These are phyloP conservation scores for Malacosoma neustria DNA, from an alignment of 2,888 invertebrate genomes.

Conservation along the genomic window DNA sequence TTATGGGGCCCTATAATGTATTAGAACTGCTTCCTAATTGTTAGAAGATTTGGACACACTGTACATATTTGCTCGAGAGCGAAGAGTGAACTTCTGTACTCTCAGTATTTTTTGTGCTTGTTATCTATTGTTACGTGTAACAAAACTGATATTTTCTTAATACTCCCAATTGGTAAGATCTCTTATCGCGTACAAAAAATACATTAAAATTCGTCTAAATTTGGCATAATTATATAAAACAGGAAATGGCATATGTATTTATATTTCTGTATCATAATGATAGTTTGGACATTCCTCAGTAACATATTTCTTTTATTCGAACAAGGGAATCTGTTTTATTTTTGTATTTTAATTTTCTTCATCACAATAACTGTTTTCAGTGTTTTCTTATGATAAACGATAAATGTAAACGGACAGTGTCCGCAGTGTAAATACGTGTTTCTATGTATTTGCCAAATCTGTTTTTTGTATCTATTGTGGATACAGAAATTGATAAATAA, in stretches of 20 bases:
- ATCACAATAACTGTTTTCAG: slow-evolving; percentile 32
- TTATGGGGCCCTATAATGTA: too few species aligned
- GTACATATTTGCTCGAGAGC: too few species aligned
- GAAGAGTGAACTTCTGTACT: too few species aligned
- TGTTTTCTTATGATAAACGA: slow-evolving; percentile 14
- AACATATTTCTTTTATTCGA: too few species aligned
- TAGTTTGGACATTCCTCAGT: slow-evolving; percentile 45
- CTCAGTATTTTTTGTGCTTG: too few species aligned
- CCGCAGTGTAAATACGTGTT: slow-evolving; percentile 43
- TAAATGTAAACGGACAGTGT: slow-evolving; percentile 29
- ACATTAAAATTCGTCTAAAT: slow-evolving; percentile 37
- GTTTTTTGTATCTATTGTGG: slow-evolving; percentile 63
- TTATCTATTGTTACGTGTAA: neutral
- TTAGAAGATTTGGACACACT: too few species aligned
- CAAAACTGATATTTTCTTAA: slow-evolving; percentile 32
- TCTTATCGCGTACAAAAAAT: slow-evolving; percentile 25
- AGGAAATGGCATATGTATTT: slow-evolving; percentile 53
- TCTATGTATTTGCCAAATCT: slow-evolving; percentile 43
- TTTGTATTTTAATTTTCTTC: slow-evolving; percentile 27
- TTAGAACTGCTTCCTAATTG: too few species aligned
- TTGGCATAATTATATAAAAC: slow-evolving; percentile 42
- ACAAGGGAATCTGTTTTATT: slow-evolving; percentile 42
- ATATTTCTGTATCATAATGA: slow-evolving; percentile 73
- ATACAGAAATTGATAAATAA: slow-evolving; percentile 75
- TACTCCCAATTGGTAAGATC: slow-evolving; percentile 26